Conservation (phyloP, 2,113 vertebrate species). For the Gymnogyps californianus region DNA sequence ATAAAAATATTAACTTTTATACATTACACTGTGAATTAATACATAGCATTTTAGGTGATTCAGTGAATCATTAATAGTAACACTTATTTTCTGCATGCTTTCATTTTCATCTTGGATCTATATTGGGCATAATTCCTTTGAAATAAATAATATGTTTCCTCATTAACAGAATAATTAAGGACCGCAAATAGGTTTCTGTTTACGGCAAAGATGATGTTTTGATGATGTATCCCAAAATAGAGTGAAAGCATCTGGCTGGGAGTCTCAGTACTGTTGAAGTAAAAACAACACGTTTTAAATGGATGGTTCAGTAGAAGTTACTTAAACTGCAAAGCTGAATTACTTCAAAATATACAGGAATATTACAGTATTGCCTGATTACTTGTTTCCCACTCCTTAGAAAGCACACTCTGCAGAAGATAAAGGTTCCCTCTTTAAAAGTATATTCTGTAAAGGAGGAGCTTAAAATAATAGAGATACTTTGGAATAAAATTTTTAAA, state of each 20-base stretch:
- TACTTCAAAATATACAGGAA: background rate
- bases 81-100: background rate
- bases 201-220: background rate
- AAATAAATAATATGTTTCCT: slow-evolving; percentile 1
- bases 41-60: background rate
- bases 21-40: background rate
- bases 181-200: background rate
- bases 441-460: background rate
- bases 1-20: background rate
- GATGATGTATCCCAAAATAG: background rate
- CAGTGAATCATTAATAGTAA: background rate
- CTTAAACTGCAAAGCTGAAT: background rate
- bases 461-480: background rate
- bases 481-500: background rate
- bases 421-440: background rate
- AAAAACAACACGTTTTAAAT: background rate
- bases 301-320: background rate
- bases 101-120: background rate
- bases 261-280: background rate
- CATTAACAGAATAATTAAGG: background rate
- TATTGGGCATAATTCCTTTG: background rate
- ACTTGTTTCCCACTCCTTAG: background rate
- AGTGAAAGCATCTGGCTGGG: background rate
- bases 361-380: background rate
- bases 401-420: background rate